Conservation (phyloP, 2,888 invertebrate species). For the Sphaerophoria rueppellii region DNA sequence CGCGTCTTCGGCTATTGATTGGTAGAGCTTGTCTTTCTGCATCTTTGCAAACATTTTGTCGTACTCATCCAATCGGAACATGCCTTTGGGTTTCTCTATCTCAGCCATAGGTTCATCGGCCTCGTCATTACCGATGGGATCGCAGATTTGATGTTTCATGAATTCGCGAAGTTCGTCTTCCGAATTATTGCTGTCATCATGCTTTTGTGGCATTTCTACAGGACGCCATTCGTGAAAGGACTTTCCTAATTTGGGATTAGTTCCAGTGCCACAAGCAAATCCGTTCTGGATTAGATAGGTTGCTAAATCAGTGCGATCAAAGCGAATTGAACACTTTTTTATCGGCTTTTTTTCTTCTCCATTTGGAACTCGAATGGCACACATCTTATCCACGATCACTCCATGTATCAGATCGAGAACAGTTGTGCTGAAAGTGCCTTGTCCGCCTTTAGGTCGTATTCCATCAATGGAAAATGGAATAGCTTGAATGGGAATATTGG, state of each 20-base stretch:
- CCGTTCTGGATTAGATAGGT: slow-evolving; percentile 75
- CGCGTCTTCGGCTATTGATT: slow-evolving; percentile 61
- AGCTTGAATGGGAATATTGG: slow-evolving; percentile 87
- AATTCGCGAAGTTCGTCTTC: slow-evolving; percentile 54
- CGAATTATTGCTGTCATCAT: slow-evolving; percentile 23
- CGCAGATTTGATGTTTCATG: slow-evolving; percentile 47
- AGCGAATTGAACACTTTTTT: slow-evolving; percentile 77
- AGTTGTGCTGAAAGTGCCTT: slow-evolving; percentile 82
- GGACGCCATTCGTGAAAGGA: background rate
- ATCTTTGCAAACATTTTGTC: slow-evolving; percentile 75
- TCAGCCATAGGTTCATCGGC: slow-evolving; percentile 48
- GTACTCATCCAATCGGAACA: slow-evolving; percentile 76
- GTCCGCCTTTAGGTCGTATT: slow-evolving; percentile 81
- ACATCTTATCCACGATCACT: slow-evolving; percentile 84
- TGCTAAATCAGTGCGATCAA: slow-evolving; percentile 76
- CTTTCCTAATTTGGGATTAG: background rate
- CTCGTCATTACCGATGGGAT: slow-evolving; percentile 19
- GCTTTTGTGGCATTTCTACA: background rate
- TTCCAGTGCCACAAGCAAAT: slow-evolving; percentile 48
- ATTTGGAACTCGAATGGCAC: slow-evolving; percentile 81
- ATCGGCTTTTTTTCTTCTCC: slow-evolving; percentile 77
- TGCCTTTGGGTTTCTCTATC: slow-evolving; percentile 59
- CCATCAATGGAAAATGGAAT: slow-evolving; percentile 85
- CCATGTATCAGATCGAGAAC: slow-evolving; percentile 86
- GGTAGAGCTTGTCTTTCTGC: slow-evolving; percentile 80